A percentile compares a stretch with the other conserved stretches of the same genome.
Conservation (phyloP, 2,113 vertebrate species). For the Columba janthina region DNA sequence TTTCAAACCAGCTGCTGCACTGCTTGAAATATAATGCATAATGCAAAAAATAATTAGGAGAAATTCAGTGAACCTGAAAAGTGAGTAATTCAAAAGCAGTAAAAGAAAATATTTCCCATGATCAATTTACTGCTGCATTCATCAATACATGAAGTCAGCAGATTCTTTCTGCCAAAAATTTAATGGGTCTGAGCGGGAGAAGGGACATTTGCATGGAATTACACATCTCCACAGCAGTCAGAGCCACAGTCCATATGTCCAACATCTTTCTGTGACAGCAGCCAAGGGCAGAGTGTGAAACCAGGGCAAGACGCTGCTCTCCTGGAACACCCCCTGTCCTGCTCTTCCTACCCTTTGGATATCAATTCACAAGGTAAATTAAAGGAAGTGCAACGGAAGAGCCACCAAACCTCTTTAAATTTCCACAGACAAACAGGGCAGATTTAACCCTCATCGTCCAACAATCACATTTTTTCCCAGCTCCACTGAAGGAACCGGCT, state of each 20-base stretch:
- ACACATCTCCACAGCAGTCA: not conserved
- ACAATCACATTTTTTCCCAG: not conserved
- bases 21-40: not conserved
- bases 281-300: not conserved
- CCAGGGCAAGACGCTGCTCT: not conserved
- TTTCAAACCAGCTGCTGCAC: not conserved
- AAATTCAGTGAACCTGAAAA: not conserved
- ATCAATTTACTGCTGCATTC: not conserved
- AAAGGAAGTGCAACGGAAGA: not conserved
- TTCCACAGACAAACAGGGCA: not conserved
- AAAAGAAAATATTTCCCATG: not conserved
- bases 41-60: slow-evolving; percentile 29
- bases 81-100: not conserved
- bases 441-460: not conserved
- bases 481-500: not conserved
- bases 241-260: not conserved
- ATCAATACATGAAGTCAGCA: not conserved
- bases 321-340: not conserved
- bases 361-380: not conserved
- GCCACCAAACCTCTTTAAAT: not conserved
- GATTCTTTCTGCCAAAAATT: not conserved
- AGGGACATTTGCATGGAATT: not conserved
- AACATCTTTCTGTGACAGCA: not conserved
- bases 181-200: not conserved
- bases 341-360: not conserved